phyloP scores from a whole-genome alignment of 2,797 vertebrate genomes.

The Labroides dimidiatus region DNA sequence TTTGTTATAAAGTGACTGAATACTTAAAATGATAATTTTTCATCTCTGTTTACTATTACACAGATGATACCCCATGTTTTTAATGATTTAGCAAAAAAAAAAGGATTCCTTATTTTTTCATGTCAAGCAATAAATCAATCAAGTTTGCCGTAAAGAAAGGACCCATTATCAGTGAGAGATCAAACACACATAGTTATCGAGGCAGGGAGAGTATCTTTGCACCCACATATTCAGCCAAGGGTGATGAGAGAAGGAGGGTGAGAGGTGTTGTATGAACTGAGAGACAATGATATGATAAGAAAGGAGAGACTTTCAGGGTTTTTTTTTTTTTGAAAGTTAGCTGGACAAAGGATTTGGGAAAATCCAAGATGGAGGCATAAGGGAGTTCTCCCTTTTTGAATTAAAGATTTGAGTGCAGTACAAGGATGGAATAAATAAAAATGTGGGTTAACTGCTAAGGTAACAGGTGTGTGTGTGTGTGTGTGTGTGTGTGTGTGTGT shows the following conservation, averaged over 20 bases:
- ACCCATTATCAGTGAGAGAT: too few species aligned
- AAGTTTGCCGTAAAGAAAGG: too few species aligned
- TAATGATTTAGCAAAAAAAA: neutral
- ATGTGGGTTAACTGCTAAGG: constrained; percentile 10
- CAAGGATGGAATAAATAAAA: neutral
- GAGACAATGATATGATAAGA: constrained; percentile 2
- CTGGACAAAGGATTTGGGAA: constrained; percentile 7
- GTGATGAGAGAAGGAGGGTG: neutral
- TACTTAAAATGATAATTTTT: neutral
- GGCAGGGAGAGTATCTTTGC: neutral
- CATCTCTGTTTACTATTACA: neutral
- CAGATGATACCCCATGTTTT: neutral
- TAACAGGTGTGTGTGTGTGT: constrained; percentile 19
- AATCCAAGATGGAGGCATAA: neutral
- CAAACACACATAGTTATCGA: neutral
- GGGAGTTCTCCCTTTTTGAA: constrained; percentile 18
- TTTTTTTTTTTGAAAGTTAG: constrained; percentile 16
- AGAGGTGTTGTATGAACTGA: neutral
- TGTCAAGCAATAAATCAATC: neutral
- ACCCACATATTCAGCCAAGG: too few species aligned
- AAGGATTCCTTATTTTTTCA: neutral
- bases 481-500: neutral
- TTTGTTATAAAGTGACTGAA: neutral
- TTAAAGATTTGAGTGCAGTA: constrained; percentile 13
- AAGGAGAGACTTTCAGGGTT: constrained; percentile 2